Base-by-base conservation (phyloP, 2,888 invertebrate species). In the Scaptomyza tumidula region DNA sequence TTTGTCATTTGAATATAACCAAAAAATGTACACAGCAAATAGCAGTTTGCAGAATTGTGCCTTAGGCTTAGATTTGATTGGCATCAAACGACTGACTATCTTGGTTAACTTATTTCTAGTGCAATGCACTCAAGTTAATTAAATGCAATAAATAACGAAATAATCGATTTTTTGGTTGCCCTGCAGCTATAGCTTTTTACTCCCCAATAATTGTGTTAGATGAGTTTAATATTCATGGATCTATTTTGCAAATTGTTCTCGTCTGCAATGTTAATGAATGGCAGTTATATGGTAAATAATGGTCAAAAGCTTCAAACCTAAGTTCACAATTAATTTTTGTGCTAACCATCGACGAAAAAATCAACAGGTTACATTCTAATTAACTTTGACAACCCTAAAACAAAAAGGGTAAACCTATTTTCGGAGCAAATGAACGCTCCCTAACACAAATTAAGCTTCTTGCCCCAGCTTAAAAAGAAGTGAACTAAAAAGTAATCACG, bases 301-400 rank as follows among this genome's bases (percentile, higher is more conserved):
- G 45, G 4, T 37, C 16, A 44, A 57, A 53, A 45, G 56, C 10
- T 33, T 33, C 33, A 2, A 33, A 44, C 46, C 33, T 14, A 60
- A 29, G 9, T 54, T 56, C 10, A 33, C 69, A 56, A 35, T 27
- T 29, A 5, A 14, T 19, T 53, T 74, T 63, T 63, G 46, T 43
- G 41, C 11, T 44, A 48, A 10, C 24, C 70, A 62, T 37, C 6
- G 11, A 59, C 53, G 60, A 58, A 74, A 60, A 74, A 64, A 77
- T 80, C 81, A 69, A 61, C 82, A 75, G 78, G 85, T 84, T 46
- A 66, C 78, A 61, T 84, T 86, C 78, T 81, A 81, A 81, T 81
- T 81, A 81, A 75, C 79, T 67, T 65, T 80, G 83, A 76, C 80
- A 49, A 49, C 61, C 66, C 61, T 9, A 16, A 39, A 14, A 39